Evolutionary conservation across 2,888 invertebrate genomes (phyloP).

Genomic region (Sialis lutaria): DNA sequence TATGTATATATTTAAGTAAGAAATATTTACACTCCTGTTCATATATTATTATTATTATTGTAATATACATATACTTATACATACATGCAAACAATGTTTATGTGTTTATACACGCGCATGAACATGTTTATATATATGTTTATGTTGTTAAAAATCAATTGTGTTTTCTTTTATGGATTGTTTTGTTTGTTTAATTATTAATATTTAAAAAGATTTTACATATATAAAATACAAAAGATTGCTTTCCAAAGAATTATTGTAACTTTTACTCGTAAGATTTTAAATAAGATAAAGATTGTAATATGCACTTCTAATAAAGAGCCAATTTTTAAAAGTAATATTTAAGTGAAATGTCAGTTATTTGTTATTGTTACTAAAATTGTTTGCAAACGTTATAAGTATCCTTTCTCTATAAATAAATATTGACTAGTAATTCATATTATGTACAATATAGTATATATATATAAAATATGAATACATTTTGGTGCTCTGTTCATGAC

Average conservation of each 20-base stretch:
- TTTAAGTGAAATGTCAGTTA: background rate
- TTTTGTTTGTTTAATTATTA: constrained; percentile 10
- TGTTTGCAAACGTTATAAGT: too few relatives aligned
- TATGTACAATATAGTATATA: too few relatives aligned
- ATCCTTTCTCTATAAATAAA: too few relatives aligned
- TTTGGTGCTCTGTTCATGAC: too few relatives aligned
- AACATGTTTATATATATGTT: constrained; percentile 10
- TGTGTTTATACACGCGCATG: too few relatives aligned
- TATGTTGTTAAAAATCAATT: constrained; percentile 21
- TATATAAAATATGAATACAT: too few relatives aligned
- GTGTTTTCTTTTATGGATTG: constrained; percentile 19
- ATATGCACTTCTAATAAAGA: background rate
- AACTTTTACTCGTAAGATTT: background rate
- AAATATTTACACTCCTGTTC: constrained; percentile 23
- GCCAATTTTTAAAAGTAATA: background rate
- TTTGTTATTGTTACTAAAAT: too few relatives aligned
- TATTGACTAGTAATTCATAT: too few relatives aligned
- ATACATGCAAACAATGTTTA: too few relatives aligned
- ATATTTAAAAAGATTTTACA: constrained; percentile 1
- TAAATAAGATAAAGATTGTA: background rate
- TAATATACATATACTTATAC: too few relatives aligned
- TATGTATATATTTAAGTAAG: constrained; percentile 10
- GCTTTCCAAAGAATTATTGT: constrained; percentile 6
- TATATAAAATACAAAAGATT: constrained; percentile 2
- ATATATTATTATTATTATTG: constrained; percentile 6